Evolutionary conservation across 2,797 vertebrate genomes (phyloP).

Genomic region (Neopelma chrysocephalum): DNA sequence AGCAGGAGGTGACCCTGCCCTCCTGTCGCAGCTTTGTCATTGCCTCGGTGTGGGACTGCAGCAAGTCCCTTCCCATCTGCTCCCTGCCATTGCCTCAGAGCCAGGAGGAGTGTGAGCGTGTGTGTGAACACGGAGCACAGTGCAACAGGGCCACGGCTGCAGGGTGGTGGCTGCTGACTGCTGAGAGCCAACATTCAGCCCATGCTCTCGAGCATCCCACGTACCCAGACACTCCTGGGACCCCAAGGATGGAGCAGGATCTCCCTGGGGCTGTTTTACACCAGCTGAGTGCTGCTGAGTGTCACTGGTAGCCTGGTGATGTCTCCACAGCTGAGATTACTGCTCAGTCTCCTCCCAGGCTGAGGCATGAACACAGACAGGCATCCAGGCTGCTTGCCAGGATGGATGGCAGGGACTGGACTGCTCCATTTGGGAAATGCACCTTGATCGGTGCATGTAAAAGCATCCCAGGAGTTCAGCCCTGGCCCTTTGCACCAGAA

Average conservation of each 20-base stretch:
- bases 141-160: neutral
- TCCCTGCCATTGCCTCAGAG: neutral
- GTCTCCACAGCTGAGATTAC: neutral
- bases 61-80: conserved; percentile 60
- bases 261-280: neutral
- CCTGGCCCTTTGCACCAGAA: neutral
- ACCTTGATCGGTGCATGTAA: rapidly evolving
- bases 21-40: neutral
- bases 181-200: neutral
- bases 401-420: neutral
- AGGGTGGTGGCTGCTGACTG: neutral
- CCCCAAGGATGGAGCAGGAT: neutral
- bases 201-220: neutral
- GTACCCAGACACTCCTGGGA: neutral
- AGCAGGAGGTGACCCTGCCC: conserved; percentile 1
- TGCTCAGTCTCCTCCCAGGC: neutral
- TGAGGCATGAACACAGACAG: neutral
- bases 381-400: neutral
- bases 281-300: neutral
- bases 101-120: neutral
- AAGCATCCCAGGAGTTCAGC: neutral
- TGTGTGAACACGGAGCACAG: neutral
- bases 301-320: neutral
- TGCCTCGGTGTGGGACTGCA: neutral
- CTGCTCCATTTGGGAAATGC: neutral